Evolutionary conservation across 92 coral and sea anemone species (phyloP), one percentile per base, ranked within the genome.

Genomic region (Palythoa grandis): DNA sequence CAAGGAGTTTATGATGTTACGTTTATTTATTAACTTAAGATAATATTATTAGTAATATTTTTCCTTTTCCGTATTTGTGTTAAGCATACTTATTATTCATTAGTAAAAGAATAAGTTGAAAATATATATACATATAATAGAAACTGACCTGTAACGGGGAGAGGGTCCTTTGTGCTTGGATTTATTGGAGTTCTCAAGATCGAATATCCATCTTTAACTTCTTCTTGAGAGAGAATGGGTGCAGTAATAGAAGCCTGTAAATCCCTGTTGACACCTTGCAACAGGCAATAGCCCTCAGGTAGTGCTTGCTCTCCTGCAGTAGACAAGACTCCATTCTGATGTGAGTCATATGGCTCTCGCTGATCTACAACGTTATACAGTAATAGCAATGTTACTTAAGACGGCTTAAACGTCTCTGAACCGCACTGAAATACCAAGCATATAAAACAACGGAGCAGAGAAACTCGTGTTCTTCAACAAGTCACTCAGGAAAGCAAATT

Each of bases 121-220:
- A 13, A 13, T 58, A 19, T 3, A 58, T 58, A 22, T 9, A 50
- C 1, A 3, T 12, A 4, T 7, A 4, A 20, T 15, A 23, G 7
- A 4, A 37, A 11, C 29, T 23, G 39, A 65, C 76, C 77, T 69
- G 57, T 60, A 83, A 24, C 69, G 58, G 48, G 95, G 78, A 37
- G 67, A 3, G 50, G 87, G 9, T 25, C 77, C 57, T 52, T 86
- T 52, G 87, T 22, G 3, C 82, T 79, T 37, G 89, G 84, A 56
- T 76, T 53, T 24, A 86, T 50, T 43, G 94, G 95, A 7, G 88
- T 25, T 29, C 98, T 95, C 72, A 94, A 89, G 87, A 94, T 82
- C 4, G 94, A 73, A 82, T 94, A 94, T 5, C 95, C 98, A 11
- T 80, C 91, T 20, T 76, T 77, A 79, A 94, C 84, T 16, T 92